phyloP scores from a whole-genome alignment of 2,113 vertebrate species.

The Porphyrio hochstetteri region DNA sequence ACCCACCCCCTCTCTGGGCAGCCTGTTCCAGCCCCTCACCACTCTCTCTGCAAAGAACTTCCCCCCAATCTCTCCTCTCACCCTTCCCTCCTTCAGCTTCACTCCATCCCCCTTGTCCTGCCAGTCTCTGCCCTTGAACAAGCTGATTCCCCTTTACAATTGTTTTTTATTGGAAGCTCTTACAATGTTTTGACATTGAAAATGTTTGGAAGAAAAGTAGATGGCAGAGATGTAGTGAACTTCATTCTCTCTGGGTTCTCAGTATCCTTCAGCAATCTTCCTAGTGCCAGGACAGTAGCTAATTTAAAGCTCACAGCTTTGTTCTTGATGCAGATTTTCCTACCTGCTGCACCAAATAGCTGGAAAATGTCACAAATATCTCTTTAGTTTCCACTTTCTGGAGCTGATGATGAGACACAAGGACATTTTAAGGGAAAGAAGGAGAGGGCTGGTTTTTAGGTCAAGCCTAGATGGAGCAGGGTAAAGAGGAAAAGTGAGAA shows the following conservation, averaged over 20 bases:
- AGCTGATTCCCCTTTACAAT: too few relatives aligned
- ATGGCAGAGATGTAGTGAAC: background rate
- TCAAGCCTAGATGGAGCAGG: background rate
- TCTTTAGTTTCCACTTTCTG: background rate
- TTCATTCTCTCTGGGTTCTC: background rate
- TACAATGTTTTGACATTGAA: background rate
- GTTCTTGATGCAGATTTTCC: background rate
- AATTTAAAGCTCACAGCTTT: background rate
- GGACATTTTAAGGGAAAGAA: background rate
- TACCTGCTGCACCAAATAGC: too few relatives aligned
- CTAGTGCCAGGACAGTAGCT: background rate
- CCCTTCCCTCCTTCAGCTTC: too few relatives aligned
- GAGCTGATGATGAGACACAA: background rate
- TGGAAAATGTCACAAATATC: background rate
- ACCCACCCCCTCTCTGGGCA: too few relatives aligned
- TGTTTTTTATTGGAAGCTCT: background rate
- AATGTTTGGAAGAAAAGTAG: background rate
- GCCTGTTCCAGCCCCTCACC: too few relatives aligned
- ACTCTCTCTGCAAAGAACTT: too few relatives aligned
- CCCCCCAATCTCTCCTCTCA: too few relatives aligned
- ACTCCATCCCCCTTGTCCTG: too few relatives aligned
- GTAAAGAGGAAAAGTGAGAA: background rate
- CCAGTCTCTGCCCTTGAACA: too few relatives aligned
- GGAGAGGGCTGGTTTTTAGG: background rate
- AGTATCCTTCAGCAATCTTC: background rate